These are phyloP conservation scores for Epizoanthus rinbou DNA, from an alignment of 92 coral and sea anemone species.

Conservation along the genomic window DNA sequence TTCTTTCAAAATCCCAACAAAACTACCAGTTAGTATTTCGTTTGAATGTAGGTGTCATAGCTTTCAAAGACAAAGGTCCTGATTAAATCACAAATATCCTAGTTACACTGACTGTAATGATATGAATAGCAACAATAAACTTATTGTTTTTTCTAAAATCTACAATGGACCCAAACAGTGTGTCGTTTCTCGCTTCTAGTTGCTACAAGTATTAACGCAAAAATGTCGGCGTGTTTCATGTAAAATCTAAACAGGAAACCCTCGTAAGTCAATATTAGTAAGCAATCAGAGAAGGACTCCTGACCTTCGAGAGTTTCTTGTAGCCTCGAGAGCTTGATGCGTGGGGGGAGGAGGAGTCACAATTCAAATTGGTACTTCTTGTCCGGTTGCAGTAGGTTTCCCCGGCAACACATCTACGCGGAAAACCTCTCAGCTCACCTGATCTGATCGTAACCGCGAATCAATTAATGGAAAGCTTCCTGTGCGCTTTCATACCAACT, in stretches of 20 bases:
- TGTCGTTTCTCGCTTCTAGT: not conserved
- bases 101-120: not conserved
- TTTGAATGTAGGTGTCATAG: not conserved
- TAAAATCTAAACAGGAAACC: not conserved
- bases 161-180: too few relatives aligned
- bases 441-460: slow-evolving; percentile 25
- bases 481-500: not conserved
- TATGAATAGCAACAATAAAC: not conserved
- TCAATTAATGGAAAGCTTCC: not conserved
- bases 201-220: not conserved
- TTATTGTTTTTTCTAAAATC: not conserved
- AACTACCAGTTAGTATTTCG: not conserved
- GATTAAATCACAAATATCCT: not conserved
- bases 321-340: not conserved
- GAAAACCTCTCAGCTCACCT: slow-evolving; percentile 2
- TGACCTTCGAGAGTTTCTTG: not conserved
- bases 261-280: not conserved
- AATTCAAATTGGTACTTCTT: not conserved
- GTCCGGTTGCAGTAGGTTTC: not conserved
- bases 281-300: not conserved
- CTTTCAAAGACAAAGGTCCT: not conserved
- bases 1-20: not conserved
- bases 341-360: not conserved
- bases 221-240: too few relatives aligned
- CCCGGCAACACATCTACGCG: not conserved